Evolutionary conservation across 2,888 invertebrate genomes (phyloP).

Genomic region (Rosalia funebris): DNA sequence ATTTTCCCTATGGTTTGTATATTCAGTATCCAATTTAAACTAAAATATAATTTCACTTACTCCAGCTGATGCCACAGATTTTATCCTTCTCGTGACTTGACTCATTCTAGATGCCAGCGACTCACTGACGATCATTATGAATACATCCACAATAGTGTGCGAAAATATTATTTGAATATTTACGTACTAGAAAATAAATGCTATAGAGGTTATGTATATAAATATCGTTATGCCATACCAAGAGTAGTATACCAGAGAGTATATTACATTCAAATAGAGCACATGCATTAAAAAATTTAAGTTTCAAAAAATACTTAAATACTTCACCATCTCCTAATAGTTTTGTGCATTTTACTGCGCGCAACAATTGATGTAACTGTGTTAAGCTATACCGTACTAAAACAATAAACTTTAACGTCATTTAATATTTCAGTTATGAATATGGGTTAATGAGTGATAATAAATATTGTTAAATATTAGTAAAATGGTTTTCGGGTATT

Average conservation of each 20-base stretch:
- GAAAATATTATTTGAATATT: slow-evolving; percentile 71
- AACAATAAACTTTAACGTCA: too few relatives aligned
- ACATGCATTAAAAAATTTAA: slow-evolving; percentile 23
- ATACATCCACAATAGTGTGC: slow-evolving; percentile 78
- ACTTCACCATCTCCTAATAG: neutral
- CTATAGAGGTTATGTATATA: neutral
- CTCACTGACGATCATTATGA: slow-evolving; percentile 76
- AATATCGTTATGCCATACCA: slow-evolving; percentile 20
- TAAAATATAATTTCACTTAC: too few relatives aligned
- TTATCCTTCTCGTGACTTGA: slow-evolving; percentile 55
- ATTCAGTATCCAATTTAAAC: too few relatives aligned
- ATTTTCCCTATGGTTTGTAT: too few relatives aligned
- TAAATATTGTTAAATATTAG: too few relatives aligned
- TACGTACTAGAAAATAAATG: slow-evolving; percentile 54
- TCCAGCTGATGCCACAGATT: slow-evolving; percentile 31
- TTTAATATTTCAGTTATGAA: too few relatives aligned
- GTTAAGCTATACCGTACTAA: slow-evolving; percentile 32
- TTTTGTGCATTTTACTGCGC: neutral
- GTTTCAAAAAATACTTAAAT: slow-evolving; percentile 20
- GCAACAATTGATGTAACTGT: slow-evolving; percentile 9
- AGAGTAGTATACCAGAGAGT: slow-evolving; percentile 27
- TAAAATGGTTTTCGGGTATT: too few relatives aligned
- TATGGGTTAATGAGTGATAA: too few relatives aligned
- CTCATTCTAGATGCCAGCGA: slow-evolving; percentile 72
- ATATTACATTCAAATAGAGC: slow-evolving; percentile 25